Conservation (phyloP, 2,888 invertebrate species). For the Odontocolon sp. region DNA sequence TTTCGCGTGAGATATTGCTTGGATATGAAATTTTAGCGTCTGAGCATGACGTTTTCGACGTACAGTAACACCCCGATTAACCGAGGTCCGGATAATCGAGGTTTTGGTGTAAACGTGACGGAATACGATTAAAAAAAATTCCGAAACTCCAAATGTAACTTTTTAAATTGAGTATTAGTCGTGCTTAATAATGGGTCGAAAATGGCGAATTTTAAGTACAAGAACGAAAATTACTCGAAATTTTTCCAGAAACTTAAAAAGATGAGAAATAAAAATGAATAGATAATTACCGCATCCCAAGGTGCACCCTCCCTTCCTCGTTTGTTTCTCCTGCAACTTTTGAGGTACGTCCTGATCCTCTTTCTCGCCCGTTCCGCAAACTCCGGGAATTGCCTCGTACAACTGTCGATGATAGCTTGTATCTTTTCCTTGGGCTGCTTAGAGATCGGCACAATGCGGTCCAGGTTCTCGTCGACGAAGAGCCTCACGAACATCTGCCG, state of each 20-base stretch:
- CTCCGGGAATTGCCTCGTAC: conserved; percentile 97
- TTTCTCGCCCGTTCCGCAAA: conserved; percentile 97
- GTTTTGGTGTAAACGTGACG: no score
- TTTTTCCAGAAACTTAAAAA: background rate
- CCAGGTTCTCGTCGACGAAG: conserved; percentile 98
- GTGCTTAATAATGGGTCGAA: no score
- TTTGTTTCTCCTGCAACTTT: conserved; percentile 97
- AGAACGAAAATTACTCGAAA: no score
- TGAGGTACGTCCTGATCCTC: conserved; percentile 96
- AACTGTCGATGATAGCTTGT: conserved; percentile 98
- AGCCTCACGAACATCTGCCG: conserved; percentile 97
- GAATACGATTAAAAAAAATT: no score
- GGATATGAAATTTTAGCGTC: background rate
- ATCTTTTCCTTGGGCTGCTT: conserved; percentile 99
- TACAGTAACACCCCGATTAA: no score
- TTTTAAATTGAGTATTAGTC: no score
- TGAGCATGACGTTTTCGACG: no score
- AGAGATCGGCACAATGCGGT: conserved; percentile 97
- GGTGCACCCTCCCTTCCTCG: conserved; percentile 91
- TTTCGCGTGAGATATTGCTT: background rate
- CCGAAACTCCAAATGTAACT: no score
- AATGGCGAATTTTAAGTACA: no score
- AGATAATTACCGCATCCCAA: conserved; percentile 92
- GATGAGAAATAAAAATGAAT: conserved; percentile 16
- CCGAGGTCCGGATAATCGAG: no score